phyloP scores from a whole-genome alignment of 2,113 vertebrate species.

The Zapus hudsonius region DNA sequence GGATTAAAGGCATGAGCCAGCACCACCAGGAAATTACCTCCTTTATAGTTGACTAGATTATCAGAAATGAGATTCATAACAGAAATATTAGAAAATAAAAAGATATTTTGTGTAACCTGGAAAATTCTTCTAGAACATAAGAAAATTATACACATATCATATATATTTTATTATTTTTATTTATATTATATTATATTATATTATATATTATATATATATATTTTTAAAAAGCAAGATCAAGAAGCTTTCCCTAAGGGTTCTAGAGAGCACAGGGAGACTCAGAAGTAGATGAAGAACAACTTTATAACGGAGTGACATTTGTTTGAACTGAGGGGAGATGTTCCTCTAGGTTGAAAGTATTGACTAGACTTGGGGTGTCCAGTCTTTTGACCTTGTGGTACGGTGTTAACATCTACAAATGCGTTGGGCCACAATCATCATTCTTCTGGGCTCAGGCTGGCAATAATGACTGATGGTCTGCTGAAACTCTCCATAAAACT shows the following conservation, averaged over 20 bases:
- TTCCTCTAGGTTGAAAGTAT: not conserved
- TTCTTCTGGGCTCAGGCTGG: too few species aligned
- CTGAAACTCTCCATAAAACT: not conserved
- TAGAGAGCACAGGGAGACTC: not conserved
- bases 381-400: too few species aligned
- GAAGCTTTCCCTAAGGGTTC: not conserved
- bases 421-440: too few species aligned
- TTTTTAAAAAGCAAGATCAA: not conserved
- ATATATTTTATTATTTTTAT: too few species aligned
- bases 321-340: not conserved
- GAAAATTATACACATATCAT: too few species aligned
- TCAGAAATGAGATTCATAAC: not conserved
- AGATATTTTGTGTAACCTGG: not conserved
- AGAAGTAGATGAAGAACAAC: not conserved
- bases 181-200: too few species aligned
- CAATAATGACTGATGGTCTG: too few species aligned
- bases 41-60: not conserved
- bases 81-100: not conserved
- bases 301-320: not conserved
- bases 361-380: not conserved
- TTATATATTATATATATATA: too few species aligned
- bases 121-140: not conserved
- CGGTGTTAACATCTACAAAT: too few species aligned
- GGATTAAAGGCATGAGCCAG: too few species aligned
- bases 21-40: too few species aligned